These are phyloP conservation scores for Mesorhabditis belari DNA, from an alignment of 2,888 invertebrate genomes.

Conservation along the genomic window DNA sequence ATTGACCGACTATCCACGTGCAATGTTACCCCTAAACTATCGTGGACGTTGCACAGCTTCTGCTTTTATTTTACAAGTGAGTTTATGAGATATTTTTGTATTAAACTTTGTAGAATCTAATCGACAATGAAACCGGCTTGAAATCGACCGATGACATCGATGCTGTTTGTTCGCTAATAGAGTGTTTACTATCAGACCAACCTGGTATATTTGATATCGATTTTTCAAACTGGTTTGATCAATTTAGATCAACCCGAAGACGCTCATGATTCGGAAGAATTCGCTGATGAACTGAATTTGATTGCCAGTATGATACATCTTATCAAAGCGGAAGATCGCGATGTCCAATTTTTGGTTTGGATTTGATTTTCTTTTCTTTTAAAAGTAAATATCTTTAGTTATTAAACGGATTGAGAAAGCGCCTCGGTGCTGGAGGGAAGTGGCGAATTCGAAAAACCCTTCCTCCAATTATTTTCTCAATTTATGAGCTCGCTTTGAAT, in stretches of 20 bases:
- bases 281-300: slow-evolving; percentile 76
- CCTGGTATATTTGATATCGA: slow-evolving; percentile 63
- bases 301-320: slow-evolving; percentile 65
- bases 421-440: slow-evolving; percentile 82
- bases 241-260: slow-evolving; percentile 9
- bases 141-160: slow-evolving; percentile 72
- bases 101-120: slow-evolving; percentile 23
- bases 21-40: slow-evolving; percentile 81
- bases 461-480: slow-evolving; percentile 88
- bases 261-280: slow-evolving; percentile 21
- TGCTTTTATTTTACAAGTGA: slow-evolving; percentile 68
- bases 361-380: not conserved
- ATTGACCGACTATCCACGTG: slow-evolving; percentile 76
- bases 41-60: slow-evolving; percentile 73
- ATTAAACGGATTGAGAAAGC: slow-evolving; percentile 77
- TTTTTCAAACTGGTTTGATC: not conserved
- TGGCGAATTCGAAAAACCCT: slow-evolving; percentile 79
- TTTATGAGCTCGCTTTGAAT: slow-evolving; percentile 69
- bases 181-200: slow-evolving; percentile 79
- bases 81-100: not conserved
- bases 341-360: slow-evolving; percentile 59
- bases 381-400: slow-evolving; percentile 66
- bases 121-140: slow-evolving; percentile 77
- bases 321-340: slow-evolving; percentile 59
- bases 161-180: slow-evolving; percentile 68